Evolutionary conservation across 2,888 invertebrate genomes (phyloP), one percentile per base, ranked within the genome.

Genomic region (Hyposoter didymator): DNA sequence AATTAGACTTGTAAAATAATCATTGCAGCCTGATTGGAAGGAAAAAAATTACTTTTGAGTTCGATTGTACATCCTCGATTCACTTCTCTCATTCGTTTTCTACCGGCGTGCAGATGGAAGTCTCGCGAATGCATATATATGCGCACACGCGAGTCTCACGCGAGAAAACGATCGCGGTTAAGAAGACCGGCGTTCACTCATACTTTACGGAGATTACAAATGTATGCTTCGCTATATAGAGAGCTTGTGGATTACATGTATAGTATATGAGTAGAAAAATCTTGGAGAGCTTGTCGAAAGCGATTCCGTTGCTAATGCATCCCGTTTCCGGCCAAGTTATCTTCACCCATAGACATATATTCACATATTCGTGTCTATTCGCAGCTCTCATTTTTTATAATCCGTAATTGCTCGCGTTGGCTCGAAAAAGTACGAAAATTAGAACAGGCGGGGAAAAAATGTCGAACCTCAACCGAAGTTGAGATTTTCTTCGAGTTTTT

Each of bases 261-360:
- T 28, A 49, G 19, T 52, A 39, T 28, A 49, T 32, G 32, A 64
- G 80, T 39, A 45, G 66, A 47, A 72, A 78, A 79, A 82, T 72
- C 70, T 78, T 59, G 76, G 62, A 55, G 80, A 76, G 47, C 62
- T 52, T 84, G 87, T 88, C 87, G 88, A 89, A 88, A 88, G 89
- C 88, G 87, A 90, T 90, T 88, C 87, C 87, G 75, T 19, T 88
- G 84, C 76, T 80, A 82, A 69, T 73, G 86, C 84, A 43, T 81
- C 78, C 84, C 84, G 78, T 88, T 88, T 88, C 85, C 82, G 73
- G 84, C 49, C 43, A 59, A 69, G 76, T 78, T 78, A 39, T 35
- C 59, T 59, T 59, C 32, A 19, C 67, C 28, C 59, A 47, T 67
- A 43, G 17, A 43, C 32, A 66, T 12, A 66, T 12, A 43, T 19